Evolutionary conservation across 1,140 invertebrate species (phyloP).

Genomic region (Campodea augens): DNA sequence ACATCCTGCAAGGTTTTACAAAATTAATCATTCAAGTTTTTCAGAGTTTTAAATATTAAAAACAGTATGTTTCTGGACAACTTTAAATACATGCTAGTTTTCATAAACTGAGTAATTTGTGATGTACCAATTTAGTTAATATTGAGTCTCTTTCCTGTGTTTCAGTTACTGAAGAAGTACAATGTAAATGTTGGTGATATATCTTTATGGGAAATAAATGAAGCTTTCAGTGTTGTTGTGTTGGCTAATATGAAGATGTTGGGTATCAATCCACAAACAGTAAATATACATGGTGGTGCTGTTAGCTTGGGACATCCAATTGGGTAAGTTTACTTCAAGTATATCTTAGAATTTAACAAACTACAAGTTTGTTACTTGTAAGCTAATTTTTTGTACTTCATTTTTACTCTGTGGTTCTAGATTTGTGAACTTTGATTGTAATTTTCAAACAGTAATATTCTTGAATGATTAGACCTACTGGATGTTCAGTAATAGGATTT

Average conservation of each 20-base stretch:
- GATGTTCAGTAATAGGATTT: too few relatives aligned
- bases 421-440: too few relatives aligned
- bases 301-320: constrained; percentile 99
- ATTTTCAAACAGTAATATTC: too few relatives aligned
- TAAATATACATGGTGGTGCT: constrained; percentile 94
- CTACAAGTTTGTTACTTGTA: too few relatives aligned
- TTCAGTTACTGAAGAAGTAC: constrained; percentile 53
- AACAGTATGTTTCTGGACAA: not conserved
- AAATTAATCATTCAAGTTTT: too few relatives aligned
- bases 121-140: too few relatives aligned
- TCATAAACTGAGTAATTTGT: too few relatives aligned
- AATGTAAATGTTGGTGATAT: constrained; percentile 74
- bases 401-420: not conserved
- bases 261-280: constrained; percentile 66
- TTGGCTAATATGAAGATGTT: constrained; percentile 81
- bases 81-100: too few relatives aligned
- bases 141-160: too few relatives aligned
- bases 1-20: too few relatives aligned
- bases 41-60: too few relatives aligned
- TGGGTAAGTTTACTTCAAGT: constrained; percentile 37
- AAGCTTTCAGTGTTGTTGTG: constrained; percentile 93
- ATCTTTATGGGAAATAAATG: constrained; percentile 93
- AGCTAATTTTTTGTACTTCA: not conserved
- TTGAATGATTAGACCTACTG: too few relatives aligned
- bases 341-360: constrained; percentile 7